A percentile compares a stretch with the other conserved stretches of the same genome.
Evolutionary conservation across 2,113 vertebrate species (phyloP).

Genomic region (Colaptes auratus): DNA sequence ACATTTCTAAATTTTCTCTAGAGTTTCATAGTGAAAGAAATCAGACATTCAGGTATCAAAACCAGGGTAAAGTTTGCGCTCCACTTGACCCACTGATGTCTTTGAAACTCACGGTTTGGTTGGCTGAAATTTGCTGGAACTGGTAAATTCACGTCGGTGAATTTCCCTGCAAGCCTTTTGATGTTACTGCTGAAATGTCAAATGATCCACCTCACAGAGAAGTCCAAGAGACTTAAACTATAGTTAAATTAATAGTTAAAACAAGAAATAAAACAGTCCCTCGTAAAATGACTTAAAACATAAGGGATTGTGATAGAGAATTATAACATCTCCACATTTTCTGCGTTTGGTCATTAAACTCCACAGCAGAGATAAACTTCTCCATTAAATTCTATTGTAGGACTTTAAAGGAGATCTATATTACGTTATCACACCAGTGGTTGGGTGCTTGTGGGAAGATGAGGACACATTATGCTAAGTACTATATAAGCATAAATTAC

Average conservation of each 20-base stretch:
- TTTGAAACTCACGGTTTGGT: constrained; percentile 8
- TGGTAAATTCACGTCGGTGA: not conserved
- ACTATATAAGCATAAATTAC: not conserved
- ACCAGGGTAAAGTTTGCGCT: not conserved
- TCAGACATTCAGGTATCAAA: not conserved
- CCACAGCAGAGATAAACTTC: constrained; percentile 30
- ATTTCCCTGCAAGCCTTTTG: constrained; percentile 21
- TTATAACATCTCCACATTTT: constrained; percentile 20
- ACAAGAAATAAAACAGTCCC: constrained; percentile 26
- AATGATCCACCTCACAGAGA: not conserved
- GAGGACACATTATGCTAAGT: not conserved
- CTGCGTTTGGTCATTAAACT: constrained; percentile 44
- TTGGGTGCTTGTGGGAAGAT: not conserved
- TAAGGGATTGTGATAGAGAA: constrained; percentile 7
- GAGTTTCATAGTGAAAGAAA: constrained; percentile 42
- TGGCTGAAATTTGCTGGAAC: constrained; percentile 28
- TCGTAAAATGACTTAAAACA: constrained; percentile 19
- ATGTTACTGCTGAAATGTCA: constrained; percentile 21
- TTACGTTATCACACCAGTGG: constrained; percentile 5
- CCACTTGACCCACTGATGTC: not conserved
- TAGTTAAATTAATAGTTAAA: constrained; percentile 29
- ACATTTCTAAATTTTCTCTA: constrained; percentile 23
- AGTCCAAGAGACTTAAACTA: not conserved
- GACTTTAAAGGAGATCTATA: constrained; percentile 30
- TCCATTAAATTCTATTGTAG: constrained; percentile 28